phyloP scores from a whole-genome alignment of 2,888 invertebrate species.

The Stenolophus ochropezus region DNA sequence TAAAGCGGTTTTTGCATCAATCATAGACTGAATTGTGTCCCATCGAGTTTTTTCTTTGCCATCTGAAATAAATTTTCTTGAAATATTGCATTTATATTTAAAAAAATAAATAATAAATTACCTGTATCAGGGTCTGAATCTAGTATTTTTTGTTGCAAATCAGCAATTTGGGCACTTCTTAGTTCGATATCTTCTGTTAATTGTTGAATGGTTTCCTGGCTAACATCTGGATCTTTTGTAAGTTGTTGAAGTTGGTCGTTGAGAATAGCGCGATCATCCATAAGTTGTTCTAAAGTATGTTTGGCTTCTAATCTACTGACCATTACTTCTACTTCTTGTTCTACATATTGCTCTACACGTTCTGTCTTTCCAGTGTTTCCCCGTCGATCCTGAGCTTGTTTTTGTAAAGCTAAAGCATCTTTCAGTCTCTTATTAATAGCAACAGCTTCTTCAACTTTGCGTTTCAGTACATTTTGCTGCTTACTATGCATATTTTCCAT shows the following conservation, averaged over 20 bases:
- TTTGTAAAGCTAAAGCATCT: conserved; percentile 81
- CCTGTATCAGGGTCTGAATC: conserved; percentile 88
- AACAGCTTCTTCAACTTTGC: conserved; percentile 92
- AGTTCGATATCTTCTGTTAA: conserved; percentile 78
- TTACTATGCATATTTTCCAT: conserved; percentile 86
- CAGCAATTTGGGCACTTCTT: conserved; percentile 84
- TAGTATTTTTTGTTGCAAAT: conserved; percentile 87
- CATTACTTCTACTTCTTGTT: conserved; percentile 87
- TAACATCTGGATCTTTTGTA: conserved; percentile 69
- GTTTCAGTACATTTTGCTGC: conserved; percentile 88
- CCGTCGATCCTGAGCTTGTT: conserved; percentile 75
- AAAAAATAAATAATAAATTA: no score
- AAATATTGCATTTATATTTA: not conserved
- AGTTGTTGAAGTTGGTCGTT: conserved; percentile 75
- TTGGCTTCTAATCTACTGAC: conserved; percentile 86
- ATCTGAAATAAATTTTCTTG: conserved; percentile 72
- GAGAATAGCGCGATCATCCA: conserved; percentile 81
- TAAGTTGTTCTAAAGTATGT: conserved; percentile 83
- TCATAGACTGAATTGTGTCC: conserved; percentile 84
- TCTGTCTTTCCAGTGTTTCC: conserved; percentile 71
- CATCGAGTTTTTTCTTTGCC: conserved; percentile 81
- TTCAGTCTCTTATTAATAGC: conserved; percentile 89
- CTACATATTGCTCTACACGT: conserved; percentile 70
- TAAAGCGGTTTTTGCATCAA: conserved; percentile 85
- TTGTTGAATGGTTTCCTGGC: conserved; percentile 68